Base-by-base conservation (phyloP, 1,140 invertebrate species). In the Meloidogyne chitwoodi region DNA sequence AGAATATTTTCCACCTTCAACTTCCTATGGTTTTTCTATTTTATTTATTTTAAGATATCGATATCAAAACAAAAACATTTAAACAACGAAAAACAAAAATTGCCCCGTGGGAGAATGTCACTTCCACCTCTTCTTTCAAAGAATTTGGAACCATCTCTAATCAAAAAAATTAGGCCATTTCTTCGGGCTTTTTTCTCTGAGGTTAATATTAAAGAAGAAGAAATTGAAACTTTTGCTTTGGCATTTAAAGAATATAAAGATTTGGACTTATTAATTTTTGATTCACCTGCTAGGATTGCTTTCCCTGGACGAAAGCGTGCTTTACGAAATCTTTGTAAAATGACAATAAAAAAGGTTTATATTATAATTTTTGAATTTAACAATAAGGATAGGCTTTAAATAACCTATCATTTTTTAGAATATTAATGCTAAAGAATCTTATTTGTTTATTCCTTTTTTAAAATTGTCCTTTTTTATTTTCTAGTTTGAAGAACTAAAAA, bases 1-100 rank as follows among this genome's bases (percentile, higher is more conserved):
- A 16, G 34, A 26, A 31, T 80, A 80, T 71, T 80, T 80, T 66
- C 79, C 71, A 12, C 79, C 76, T 0, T 12, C 26, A 27, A 68
- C 78, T 63, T 64, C 66, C 12, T 80, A 69, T 29, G 71, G 78
- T 79, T 16, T 26, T 79, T 79, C 48, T 70, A 10, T 68, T 26
- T 56, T 41, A 41, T n/a, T 56, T 56, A n/a, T n/a, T n/a, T 6
- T 5, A n/a, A 56, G 48, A 56, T 56, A n/a, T 56, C n/a, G 48
- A 56, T 8, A 3, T 22, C 5, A 56, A 56, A 56, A n/a, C 48
- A 56, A 56, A n/a, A 56, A 56, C 48, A 8, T 56, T 56, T 56
- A 56, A n/a, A 56, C 48, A 56, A 56, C 19, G 48, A 56, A 56
- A 56, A 56, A n/a, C 48, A n/a, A 56, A 56, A 56, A 56, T 4